Conservation (phyloP, 2,797 vertebrate species). For the Champsocephalus gunnari region DNA sequence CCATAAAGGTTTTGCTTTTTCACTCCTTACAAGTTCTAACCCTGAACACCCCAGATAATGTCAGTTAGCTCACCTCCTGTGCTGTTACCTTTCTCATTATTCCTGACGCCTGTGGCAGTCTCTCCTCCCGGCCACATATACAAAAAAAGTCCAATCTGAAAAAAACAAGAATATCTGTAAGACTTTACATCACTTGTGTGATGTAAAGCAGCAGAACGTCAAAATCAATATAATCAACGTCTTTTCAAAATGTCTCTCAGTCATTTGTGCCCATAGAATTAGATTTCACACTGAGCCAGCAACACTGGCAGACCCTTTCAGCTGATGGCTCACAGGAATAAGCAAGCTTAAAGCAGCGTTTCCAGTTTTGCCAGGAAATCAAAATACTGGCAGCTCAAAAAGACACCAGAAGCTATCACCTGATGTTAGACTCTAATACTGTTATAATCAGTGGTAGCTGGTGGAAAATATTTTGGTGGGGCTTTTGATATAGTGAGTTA, state of each 20-base stretch:
- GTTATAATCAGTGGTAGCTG: not conserved
- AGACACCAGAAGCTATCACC: not conserved
- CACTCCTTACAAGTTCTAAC: not conserved
- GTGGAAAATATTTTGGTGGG: too few relatives aligned
- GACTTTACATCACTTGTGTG: not conserved
- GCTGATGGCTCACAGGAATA: slow-evolving; percentile 19
- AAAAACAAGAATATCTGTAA: slow-evolving; percentile 13
- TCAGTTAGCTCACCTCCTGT: slow-evolving; percentile 36
- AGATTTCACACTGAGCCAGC: slow-evolving; percentile 35
- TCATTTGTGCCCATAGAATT: slow-evolving; percentile 30
- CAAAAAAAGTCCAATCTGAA: slow-evolving; percentile 33
- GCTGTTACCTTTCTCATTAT: slow-evolving; percentile 50
- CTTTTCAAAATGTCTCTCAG: slow-evolving; percentile 37
- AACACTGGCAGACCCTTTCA: slow-evolving; percentile 20
- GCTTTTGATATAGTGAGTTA: too few relatives aligned
- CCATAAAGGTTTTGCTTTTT: slow-evolving; percentile 19
- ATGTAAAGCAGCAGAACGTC: not conserved
- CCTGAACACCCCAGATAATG: slow-evolving; percentile 39
- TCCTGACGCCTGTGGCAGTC: slow-evolving; percentile 35
- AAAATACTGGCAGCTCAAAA: slow-evolving; percentile 6
- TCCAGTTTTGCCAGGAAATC: not conserved
- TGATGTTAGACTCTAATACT: not conserved
- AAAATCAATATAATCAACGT: slow-evolving; percentile 51
- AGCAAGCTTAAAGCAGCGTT: slow-evolving; percentile 8
- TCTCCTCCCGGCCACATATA: slow-evolving; percentile 28